These are phyloP conservation scores for Philereme transversata DNA, from an alignment of 2,888 invertebrate species.

Conservation along the genomic window DNA sequence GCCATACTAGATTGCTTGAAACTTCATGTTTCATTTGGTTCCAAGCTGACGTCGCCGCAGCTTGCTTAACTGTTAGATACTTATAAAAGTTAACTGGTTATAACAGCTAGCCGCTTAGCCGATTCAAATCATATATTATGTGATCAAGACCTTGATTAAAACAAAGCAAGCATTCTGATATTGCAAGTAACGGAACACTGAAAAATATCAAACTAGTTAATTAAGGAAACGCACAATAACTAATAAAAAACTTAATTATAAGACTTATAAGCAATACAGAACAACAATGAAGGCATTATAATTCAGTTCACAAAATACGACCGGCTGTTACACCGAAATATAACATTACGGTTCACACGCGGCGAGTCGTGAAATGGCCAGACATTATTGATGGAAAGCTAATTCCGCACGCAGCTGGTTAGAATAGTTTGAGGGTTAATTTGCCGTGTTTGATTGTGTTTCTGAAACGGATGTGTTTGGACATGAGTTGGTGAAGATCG, in stretches of 20 bases:
- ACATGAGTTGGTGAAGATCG: slow-evolving; percentile 2
- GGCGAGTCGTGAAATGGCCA: slow-evolving; percentile 41
- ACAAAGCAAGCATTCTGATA: no score
- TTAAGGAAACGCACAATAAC: background rate
- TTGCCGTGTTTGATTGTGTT: slow-evolving; percentile 27
- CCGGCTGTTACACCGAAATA: slow-evolving; percentile 43
- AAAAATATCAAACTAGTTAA: background rate
- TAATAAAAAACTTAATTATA: no score
- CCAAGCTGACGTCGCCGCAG: no score
- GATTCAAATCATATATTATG: no score
- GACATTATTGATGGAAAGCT: slow-evolving; percentile 28
- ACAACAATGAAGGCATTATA: slow-evolving; percentile 35
- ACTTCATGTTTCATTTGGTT: no score
- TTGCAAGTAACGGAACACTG: no score
- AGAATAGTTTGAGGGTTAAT: slow-evolving; percentile 15
- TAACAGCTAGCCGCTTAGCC: no score
- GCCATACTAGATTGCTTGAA: no score
- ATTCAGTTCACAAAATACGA: slow-evolving; percentile 44
- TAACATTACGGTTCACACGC: slow-evolving; percentile 10
- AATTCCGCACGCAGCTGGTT: slow-evolving; percentile 21
- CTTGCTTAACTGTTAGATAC: no score
- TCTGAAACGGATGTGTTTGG: slow-evolving; percentile 11
- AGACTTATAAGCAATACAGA: slow-evolving; percentile 10
- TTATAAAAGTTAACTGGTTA: no score
- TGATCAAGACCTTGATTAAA: no score